Conservation (phyloP, 2,113 vertebrate genomes). For the Brachionichthys hirsutus region DNA sequence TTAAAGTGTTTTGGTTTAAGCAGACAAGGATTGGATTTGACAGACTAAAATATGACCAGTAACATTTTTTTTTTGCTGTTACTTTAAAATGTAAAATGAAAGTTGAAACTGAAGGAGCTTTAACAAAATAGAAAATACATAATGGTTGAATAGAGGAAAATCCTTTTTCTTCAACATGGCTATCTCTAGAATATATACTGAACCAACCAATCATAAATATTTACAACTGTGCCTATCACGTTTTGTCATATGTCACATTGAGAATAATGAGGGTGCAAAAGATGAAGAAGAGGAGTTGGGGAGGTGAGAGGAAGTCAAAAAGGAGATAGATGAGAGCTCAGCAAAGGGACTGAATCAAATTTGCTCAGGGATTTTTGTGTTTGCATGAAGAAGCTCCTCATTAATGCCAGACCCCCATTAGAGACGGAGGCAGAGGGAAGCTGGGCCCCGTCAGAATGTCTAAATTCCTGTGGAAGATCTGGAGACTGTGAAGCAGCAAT, state of each 20-base stretch:
- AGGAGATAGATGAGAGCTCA: constrained; percentile 9
- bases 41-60: too few relatives aligned
- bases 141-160: neutral
- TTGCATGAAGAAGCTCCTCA: constrained; percentile 7
- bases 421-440: neutral
- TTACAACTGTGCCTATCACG: neutral
- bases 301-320: neutral
- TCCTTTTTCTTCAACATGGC: neutral
- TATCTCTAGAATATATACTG: constrained; percentile 6
- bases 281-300: neutral
- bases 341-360: constrained; percentile 5
- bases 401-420: constrained; percentile 1
- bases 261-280: neutral
- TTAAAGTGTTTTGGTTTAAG: neutral
- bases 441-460: constrained; percentile 12
- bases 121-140: too few relatives aligned
- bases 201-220: constrained; percentile 18
- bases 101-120: neutral
- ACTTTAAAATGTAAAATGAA: neutral
- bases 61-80: too few relatives aligned
- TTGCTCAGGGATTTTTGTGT: neutral
- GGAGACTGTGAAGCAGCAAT: neutral
- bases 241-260: neutral
- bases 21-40: neutral
- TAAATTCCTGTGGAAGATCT: constrained; percentile 21